phyloP scores from a whole-genome alignment of 2,797 vertebrate genomes.

The Novumbra hubbsi region DNA sequence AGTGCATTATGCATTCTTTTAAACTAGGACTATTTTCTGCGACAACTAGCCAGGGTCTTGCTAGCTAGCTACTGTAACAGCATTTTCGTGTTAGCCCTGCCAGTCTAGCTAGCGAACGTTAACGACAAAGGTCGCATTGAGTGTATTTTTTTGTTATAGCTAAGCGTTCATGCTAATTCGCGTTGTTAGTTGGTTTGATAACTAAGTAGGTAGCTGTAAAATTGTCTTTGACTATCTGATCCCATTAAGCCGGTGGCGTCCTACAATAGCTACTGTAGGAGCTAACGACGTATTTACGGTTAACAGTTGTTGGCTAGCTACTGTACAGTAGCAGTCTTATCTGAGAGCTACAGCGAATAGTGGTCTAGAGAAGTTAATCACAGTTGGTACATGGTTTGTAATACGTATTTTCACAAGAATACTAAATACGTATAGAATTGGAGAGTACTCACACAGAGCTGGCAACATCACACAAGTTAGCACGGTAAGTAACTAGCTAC shows the following conservation, averaged over 20 bases:
- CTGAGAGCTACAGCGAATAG: neutral
- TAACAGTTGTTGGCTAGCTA: neutral
- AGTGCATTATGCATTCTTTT: neutral
- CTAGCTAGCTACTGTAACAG: neutral
- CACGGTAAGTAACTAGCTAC: neutral
- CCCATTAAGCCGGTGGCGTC: neutral
- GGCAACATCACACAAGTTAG: neutral
- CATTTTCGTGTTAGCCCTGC: neutral
- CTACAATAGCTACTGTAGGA: neutral
- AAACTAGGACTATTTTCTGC: neutral
- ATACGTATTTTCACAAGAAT: neutral
- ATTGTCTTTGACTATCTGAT: neutral
- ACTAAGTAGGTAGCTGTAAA: conserved; percentile 9
- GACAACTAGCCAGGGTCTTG: neutral
- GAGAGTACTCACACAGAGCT: neutral
- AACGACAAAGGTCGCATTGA: neutral
- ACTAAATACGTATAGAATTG: neutral
- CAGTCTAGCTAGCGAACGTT: neutral
- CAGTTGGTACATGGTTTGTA: neutral
- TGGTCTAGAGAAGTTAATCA: too few species aligned
- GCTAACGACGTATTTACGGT: neutral
- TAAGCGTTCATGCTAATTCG: neutral
- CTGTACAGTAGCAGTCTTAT: neutral
- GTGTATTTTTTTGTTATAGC: neutral
- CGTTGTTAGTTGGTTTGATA: neutral